A percentile compares a stretch with the other conserved stretches of the same genome.
These are phyloP conservation scores for Rhamnusium bicolor DNA, from an alignment of 2,888 invertebrate genomes.

Conservation along the genomic window DNA sequence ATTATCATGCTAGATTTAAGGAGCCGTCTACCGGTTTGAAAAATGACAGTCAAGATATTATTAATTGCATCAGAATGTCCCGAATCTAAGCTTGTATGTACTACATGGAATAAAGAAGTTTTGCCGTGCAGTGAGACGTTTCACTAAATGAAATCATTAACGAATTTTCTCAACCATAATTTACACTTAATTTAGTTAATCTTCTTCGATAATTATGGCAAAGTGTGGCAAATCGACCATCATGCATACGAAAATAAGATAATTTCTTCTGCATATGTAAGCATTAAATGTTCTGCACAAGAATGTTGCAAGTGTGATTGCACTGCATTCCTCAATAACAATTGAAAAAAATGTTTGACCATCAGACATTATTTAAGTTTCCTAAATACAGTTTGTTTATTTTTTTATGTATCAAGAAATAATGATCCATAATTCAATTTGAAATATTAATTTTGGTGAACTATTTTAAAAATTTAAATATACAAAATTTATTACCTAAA, in stretches of 20 bases:
- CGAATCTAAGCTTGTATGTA: slow-evolving; percentile 10
- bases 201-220: slow-evolving; percentile 8
- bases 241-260: background rate
- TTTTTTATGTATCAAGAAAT: too few relatives aligned
- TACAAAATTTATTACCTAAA: too few relatives aligned
- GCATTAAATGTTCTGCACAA: background rate
- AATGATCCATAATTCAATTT: too few relatives aligned
- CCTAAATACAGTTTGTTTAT: too few relatives aligned
- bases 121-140: slow-evolving; percentile 21
- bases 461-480: too few relatives aligned
- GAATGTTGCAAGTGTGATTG: background rate
- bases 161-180: slow-evolving; percentile 30
- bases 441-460: too few relatives aligned
- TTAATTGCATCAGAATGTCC: slow-evolving; percentile 58
- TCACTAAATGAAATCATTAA: slow-evolving; percentile 41
- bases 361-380: too few relatives aligned
- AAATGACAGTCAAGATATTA: slow-evolving; percentile 65
- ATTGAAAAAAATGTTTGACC: too few relatives aligned
- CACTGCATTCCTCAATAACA: background rate
- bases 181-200: slow-evolving; percentile 17
- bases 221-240: slow-evolving; percentile 5
- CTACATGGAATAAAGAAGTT: background rate
- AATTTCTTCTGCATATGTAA: background rate
- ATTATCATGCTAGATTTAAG: slow-evolving; percentile 67
- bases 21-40: slow-evolving; percentile 64